Evolutionary conservation across 92 coral and sea anemone species (phyloP).

Genomic region (Virgularia gustaviana): DNA sequence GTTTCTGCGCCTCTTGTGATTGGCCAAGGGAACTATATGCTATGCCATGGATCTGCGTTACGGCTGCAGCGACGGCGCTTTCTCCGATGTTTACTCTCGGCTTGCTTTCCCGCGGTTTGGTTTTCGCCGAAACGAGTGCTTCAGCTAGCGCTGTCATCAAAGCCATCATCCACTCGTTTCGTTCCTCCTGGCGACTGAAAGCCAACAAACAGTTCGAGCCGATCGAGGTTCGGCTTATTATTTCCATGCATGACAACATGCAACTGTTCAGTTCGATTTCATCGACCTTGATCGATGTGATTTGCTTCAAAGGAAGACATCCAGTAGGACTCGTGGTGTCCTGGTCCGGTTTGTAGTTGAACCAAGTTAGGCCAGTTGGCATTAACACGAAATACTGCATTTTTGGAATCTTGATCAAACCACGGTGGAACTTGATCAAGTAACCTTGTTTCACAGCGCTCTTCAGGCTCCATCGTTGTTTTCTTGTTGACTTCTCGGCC

Average conservation of each 20-base stretch:
- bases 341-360: constrained; percentile 1
- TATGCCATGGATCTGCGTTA: background rate
- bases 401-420: constrained; percentile 15
- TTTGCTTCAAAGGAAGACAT: constrained; percentile 5
- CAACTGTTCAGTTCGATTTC: constrained; percentile 29
- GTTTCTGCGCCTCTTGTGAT: background rate
- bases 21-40: background rate
- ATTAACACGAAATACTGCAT: constrained; percentile 28
- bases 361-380: constrained; percentile 8
- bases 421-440: constrained; percentile 20
- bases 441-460: constrained; percentile 24
- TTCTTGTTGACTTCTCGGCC: background rate
- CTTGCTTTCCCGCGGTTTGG: background rate
- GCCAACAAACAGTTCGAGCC: background rate
- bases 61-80: background rate
- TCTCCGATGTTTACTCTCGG: background rate
- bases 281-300: constrained; percentile 16
- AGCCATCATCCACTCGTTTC: constrained; percentile 29
- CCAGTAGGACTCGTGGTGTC: background rate
- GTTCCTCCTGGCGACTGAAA: constrained; percentile 16
- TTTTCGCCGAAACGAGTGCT: background rate
- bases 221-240: constrained; percentile 20
- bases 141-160: constrained; percentile 21
- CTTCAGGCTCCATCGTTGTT: background rate
- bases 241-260: background rate